Percentiles rank a stretch among this genome's conserved stretches.
phyloP scores from a whole-genome alignment of 2,888 invertebrate species.

The Aplocera efformata region DNA sequence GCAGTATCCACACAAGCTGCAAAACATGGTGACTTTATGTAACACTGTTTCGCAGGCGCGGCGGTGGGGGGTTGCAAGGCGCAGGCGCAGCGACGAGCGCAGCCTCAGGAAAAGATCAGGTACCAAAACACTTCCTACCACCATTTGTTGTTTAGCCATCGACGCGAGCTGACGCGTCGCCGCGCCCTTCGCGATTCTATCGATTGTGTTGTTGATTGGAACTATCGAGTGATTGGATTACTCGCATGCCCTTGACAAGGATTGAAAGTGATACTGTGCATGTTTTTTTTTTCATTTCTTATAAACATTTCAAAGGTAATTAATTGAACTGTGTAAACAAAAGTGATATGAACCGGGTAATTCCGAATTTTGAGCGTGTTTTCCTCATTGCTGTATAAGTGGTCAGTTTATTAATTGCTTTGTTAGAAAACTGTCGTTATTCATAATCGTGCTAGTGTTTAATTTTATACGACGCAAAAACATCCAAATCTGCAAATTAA shows the following conservation, averaged over 20 bases:
- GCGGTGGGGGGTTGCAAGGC: constrained; percentile 67
- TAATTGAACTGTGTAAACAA: constrained; percentile 3
- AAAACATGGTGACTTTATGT: constrained; percentile 58
- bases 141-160: constrained; percentile 55
- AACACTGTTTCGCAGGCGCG: constrained; percentile 62
- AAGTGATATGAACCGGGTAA: constrained; percentile 1
- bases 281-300: constrained; percentile 8
- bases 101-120: constrained; percentile 73
- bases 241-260: constrained; percentile 22
- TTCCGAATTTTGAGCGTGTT: not conserved
- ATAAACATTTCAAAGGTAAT: constrained; percentile 4
- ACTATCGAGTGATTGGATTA: constrained; percentile 22
- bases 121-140: constrained; percentile 52
- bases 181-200: constrained; percentile 21
- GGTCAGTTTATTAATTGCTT: no score
- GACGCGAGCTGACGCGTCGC: constrained; percentile 46
- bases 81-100: constrained; percentile 56
- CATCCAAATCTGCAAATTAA: no score
- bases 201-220: constrained; percentile 8
- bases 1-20: not conserved
- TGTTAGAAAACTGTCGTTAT: no score
- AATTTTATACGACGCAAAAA: no score
- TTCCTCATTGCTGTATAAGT: no score
- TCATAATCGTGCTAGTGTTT: no score
- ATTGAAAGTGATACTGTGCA: constrained; percentile 27